Evolutionary conservation across 2,113 vertebrate species (phyloP).

Genomic region (Perca flavescens): DNA sequence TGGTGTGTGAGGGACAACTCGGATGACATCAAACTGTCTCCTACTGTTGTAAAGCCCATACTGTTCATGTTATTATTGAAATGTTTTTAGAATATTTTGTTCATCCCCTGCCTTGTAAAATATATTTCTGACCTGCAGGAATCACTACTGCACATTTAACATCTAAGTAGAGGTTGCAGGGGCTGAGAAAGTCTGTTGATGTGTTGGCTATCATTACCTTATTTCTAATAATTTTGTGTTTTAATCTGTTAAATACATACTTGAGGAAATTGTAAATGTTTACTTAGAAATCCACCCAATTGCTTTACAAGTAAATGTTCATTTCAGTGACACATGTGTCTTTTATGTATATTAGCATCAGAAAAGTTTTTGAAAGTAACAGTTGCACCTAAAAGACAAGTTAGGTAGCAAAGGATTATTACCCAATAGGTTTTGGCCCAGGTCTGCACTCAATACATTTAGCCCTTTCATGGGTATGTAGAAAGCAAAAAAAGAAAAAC

Average conservation of each 20-base stretch:
- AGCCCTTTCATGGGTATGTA: slow-evolving; percentile 70
- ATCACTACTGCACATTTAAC: not conserved
- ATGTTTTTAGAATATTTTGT: not conserved
- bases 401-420: not conserved
- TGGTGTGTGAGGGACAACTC: not conserved
- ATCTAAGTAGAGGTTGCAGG: no score
- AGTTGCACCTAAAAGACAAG: not conserved
- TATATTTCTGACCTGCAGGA: not conserved
- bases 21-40: not conserved
- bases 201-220: not conserved
- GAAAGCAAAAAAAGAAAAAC: slow-evolving; percentile 1
- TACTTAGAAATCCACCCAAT: not conserved
- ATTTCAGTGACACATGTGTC: not conserved
- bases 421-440: slow-evolving; percentile 58
- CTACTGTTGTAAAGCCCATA: not conserved
- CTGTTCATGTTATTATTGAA: not conserved
- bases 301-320: not conserved
- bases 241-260: not conserved
- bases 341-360: not conserved
- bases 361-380: not conserved
- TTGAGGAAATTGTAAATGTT: not conserved
- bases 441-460: slow-evolving; percentile 62
- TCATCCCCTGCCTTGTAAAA: not conserved
- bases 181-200: not conserved
- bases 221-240: not conserved